phyloP scores from a whole-genome alignment of 1,140 invertebrate genomes.

The Bombus fervidus region DNA sequence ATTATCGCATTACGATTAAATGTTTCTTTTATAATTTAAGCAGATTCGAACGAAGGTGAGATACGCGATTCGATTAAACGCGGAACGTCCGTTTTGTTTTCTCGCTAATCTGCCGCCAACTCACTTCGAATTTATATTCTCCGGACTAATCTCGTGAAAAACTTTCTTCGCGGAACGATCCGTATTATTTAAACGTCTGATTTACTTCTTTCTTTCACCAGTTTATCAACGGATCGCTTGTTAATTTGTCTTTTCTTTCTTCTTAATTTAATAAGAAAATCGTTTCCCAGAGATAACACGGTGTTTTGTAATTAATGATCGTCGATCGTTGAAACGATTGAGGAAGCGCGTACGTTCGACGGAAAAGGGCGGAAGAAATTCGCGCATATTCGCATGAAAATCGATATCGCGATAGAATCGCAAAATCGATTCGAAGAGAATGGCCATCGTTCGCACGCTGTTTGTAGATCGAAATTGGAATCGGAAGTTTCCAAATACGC shows the following conservation, averaged over 20 bases:
- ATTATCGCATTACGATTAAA: background rate
- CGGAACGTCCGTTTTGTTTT: no score
- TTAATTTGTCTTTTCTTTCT: no score
- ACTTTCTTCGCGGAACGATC: no score
- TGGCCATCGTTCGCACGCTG: conserved; percentile 12
- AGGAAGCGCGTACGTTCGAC: no score
- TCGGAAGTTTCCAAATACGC: conserved; percentile 46
- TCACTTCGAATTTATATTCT: no score
- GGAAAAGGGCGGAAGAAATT: background rate
- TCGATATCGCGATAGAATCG: background rate
- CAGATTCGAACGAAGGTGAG: background rate
- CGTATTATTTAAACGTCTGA: no score
- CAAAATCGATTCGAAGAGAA: conserved; percentile 31
- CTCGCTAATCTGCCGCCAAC: no score
- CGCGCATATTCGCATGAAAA: background rate
- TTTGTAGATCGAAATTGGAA: conserved; percentile 55
- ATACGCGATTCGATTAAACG: conserved; percentile 24
- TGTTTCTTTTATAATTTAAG: conserved; percentile 1
- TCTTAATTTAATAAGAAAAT: no score
- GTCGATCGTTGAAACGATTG: background rate
- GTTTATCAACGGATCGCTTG: background rate
- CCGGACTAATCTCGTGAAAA: no score
- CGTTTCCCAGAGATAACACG: background rate
- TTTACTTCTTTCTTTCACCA: background rate
- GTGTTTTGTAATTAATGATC: background rate